Evolutionary conservation across 2,797 vertebrate species (phyloP).

Genomic region (Acipenser transmontanus): DNA sequence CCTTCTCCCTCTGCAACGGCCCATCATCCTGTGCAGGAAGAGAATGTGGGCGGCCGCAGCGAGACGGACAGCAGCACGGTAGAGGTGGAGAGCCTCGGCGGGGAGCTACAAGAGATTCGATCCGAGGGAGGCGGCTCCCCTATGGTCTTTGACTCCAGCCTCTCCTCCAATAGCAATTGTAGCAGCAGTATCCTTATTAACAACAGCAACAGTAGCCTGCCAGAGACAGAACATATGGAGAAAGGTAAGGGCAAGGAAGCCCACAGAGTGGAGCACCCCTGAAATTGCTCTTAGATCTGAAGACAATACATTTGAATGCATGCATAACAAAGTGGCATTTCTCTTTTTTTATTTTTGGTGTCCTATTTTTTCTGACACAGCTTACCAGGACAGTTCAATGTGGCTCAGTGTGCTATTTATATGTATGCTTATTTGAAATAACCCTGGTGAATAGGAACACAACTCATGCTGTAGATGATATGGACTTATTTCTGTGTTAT

Average conservation of each 20-base stretch:
- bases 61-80: slow-evolving; percentile 70
- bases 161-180: slow-evolving; percentile 60
- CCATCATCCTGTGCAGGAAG: slow-evolving; percentile 46
- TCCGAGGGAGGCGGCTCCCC: slow-evolving; percentile 54
- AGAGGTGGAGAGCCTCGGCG: slow-evolving; percentile 67
- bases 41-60: slow-evolving; percentile 54
- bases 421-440: too few species aligned
- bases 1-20: slow-evolving; percentile 26
- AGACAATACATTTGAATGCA: too few species aligned
- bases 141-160: slow-evolving; percentile 57
- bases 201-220: slow-evolving; percentile 62
- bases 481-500: too few species aligned
- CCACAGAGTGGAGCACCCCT: too few species aligned
- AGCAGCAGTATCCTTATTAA: slow-evolving; percentile 55
- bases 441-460: too few species aligned
- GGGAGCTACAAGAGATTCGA: slow-evolving; percentile 61
- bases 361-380: too few species aligned
- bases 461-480: too few species aligned
- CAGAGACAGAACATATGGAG: slow-evolving; percentile 60
- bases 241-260: slow-evolving; percentile 47
- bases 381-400: too few species aligned
- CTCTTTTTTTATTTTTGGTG: too few species aligned
- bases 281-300: too few species aligned
- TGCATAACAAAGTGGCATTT: too few species aligned
- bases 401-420: too few species aligned